Evolutionary conservation across 2,797 vertebrate species (phyloP).

Genomic region (Staurois parvus): DNA sequence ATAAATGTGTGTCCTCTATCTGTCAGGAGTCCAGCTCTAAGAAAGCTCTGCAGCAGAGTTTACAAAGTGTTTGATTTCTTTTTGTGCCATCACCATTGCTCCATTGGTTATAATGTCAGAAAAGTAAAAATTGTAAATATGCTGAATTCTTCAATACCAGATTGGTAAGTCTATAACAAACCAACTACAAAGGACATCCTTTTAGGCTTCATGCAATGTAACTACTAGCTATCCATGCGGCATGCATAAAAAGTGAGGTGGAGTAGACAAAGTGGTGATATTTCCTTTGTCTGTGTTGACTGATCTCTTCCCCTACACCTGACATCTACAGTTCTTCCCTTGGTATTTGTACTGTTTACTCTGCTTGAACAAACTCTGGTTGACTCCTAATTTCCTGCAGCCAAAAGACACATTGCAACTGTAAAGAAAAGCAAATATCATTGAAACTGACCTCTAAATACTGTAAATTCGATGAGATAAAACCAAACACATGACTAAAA

Average conservation of each 20-base stretch:
- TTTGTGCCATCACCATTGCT: neutral
- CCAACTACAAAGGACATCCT: neutral
- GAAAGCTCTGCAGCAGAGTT: no score
- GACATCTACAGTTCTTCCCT: slow-evolving; percentile 43
- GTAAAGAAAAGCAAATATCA: slow-evolving; percentile 16
- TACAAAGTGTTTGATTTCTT: neutral
- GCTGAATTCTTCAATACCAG: neutral
- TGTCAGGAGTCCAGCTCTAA: no score
- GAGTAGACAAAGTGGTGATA: slow-evolving; percentile 2
- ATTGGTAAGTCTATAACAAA: neutral
- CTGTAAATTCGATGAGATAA: neutral
- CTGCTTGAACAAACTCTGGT: slow-evolving; percentile 32
- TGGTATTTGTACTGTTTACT: slow-evolving; percentile 58
- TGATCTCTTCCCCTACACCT: slow-evolving; percentile 59
- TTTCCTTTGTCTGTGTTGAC: slow-evolving; percentile 43
- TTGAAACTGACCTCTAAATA: slow-evolving; percentile 9
- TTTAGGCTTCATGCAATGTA: neutral
- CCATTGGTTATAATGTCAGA: neutral
- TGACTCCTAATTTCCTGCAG: slow-evolving; percentile 52
- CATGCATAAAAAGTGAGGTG: slow-evolving; percentile 3
- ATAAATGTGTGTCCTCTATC: no score
- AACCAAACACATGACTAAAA: neutral
- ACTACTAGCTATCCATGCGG: neutral
- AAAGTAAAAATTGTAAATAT: neutral
- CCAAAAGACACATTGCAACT: slow-evolving; percentile 17